These are phyloP conservation scores for Thalassaphorura encarpata DNA, from an alignment of 1,140 invertebrate species.

Conservation along the genomic window DNA sequence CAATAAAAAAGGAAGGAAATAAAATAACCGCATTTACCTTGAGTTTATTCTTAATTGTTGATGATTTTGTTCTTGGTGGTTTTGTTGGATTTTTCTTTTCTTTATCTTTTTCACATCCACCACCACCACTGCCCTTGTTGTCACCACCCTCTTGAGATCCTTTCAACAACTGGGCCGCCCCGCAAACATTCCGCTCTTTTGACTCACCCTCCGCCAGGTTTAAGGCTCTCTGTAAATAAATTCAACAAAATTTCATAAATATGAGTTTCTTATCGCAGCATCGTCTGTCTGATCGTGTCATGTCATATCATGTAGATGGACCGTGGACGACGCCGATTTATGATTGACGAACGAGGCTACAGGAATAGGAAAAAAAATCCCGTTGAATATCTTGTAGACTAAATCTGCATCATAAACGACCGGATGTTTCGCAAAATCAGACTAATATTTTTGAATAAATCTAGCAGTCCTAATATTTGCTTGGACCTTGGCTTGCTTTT, in stretches of 20 bases:
- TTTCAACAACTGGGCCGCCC: slow-evolving; percentile 24
- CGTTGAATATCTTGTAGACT: too few relatives aligned
- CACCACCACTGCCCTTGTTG: too few relatives aligned
- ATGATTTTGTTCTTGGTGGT: not conserved
- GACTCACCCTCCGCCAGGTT: slow-evolving; percentile 28
- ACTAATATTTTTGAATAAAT: too few relatives aligned
- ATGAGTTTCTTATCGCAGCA: not conserved
- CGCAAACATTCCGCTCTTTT: slow-evolving; percentile 14
- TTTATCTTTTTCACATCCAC: slow-evolving; percentile 19
- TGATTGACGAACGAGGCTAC: not conserved
- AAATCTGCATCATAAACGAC: too few relatives aligned
- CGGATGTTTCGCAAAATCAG: too few relatives aligned
- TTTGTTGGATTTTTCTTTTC: slow-evolving; percentile 17
- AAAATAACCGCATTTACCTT: not conserved
- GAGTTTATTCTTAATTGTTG: slow-evolving; percentile 1
- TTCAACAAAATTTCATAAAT: slow-evolving; percentile 2
- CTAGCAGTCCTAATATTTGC: too few relatives aligned
- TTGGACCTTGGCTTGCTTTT: too few relatives aligned
- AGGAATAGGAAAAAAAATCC: too few relatives aligned
- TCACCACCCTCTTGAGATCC: slow-evolving; percentile 27
- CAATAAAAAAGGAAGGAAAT: not conserved
- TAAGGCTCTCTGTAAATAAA: slow-evolving; percentile 26
- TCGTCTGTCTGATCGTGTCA: not conserved
- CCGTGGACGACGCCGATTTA: not conserved
- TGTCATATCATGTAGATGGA: not conserved